These are phyloP conservation scores for Caenorhabditis inopinata DNA, from an alignment of 1,140 invertebrate genomes.

Conservation along the genomic window DNA sequence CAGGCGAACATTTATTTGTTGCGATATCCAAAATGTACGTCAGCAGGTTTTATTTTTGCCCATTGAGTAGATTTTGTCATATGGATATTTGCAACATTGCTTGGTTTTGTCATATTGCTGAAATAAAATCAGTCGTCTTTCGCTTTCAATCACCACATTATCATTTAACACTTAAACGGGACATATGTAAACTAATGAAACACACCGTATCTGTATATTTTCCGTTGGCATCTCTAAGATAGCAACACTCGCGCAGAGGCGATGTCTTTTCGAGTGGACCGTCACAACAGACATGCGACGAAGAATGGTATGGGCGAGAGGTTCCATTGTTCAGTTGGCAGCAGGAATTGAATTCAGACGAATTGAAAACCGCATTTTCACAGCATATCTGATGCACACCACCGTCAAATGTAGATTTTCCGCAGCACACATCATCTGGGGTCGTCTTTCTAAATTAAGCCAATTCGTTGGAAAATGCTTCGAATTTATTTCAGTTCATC, in stretches of 20 bases:
- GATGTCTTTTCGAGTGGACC: constrained; percentile 9
- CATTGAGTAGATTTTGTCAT: constrained; percentile 8
- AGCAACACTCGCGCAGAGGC: neutral
- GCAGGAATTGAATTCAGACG: neutral
- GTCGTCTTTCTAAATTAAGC: neutral
- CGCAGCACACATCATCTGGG: constrained; percentile 5
- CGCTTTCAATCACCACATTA: neutral
- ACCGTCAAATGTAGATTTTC: neutral
- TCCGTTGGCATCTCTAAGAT: neutral
- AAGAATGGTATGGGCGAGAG: neutral
- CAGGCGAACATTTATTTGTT: too few relatives aligned
- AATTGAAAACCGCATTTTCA: neutral
- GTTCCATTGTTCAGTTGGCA: neutral
- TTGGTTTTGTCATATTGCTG: constrained; percentile 27
- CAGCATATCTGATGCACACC: neutral
- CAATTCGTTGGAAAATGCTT: neutral
- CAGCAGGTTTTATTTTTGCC: constrained; percentile 2
- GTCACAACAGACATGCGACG: constrained; percentile 8
- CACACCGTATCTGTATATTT: constrained; percentile 20
- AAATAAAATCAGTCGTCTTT: neutral
- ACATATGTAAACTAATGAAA: neutral
- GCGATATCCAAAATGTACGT: neutral
- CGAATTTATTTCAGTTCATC: too few relatives aligned
- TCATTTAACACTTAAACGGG: neutral
- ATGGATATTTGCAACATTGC: constrained; percentile 11